Evolutionary conservation across 1,140 invertebrate species (phyloP).

Genomic region (Vanessa tameamea): DNA sequence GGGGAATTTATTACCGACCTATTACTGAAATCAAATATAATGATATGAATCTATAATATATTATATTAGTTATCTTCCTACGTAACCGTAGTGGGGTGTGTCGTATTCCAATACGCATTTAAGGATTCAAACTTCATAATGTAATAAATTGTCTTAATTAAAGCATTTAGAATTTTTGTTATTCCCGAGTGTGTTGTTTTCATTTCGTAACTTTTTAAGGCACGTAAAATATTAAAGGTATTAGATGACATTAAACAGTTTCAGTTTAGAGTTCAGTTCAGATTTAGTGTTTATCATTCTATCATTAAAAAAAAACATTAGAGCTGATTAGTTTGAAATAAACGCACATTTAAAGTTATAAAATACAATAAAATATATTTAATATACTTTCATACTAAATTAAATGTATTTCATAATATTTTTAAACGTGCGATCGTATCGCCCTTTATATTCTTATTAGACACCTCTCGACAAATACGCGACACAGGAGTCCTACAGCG

Average conservation of each 20-base stretch:
- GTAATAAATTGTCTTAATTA: conserved; percentile 5
- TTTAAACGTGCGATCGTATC: not conserved
- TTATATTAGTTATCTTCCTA: too few species aligned
- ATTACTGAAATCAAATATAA: conserved; percentile 38
- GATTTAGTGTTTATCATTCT: too few species aligned
- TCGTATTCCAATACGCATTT: not conserved
- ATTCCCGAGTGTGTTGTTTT: conserved; percentile 1
- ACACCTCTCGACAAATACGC: not conserved
- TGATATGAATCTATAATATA: conserved; percentile 9
- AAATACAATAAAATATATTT: too few species aligned
- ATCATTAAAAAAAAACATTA: too few species aligned
- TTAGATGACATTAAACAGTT: too few species aligned
- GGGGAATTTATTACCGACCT: conserved; percentile 33
- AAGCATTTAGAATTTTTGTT: not conserved
- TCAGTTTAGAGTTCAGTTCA: too few species aligned
- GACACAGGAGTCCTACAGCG: not conserved
- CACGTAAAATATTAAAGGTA: not conserved
- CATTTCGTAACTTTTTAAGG: not conserved
- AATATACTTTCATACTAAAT: too few species aligned
- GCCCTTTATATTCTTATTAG: conserved; percentile 21
- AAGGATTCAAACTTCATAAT: not conserved
- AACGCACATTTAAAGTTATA: too few species aligned
- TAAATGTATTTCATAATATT: not conserved
- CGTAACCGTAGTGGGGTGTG: too few species aligned
- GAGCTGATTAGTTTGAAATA: too few species aligned